These are phyloP conservation scores for Epsilonema sp. DNA, from an alignment of 2,888 invertebrate genomes.

Conservation along the genomic window DNA sequence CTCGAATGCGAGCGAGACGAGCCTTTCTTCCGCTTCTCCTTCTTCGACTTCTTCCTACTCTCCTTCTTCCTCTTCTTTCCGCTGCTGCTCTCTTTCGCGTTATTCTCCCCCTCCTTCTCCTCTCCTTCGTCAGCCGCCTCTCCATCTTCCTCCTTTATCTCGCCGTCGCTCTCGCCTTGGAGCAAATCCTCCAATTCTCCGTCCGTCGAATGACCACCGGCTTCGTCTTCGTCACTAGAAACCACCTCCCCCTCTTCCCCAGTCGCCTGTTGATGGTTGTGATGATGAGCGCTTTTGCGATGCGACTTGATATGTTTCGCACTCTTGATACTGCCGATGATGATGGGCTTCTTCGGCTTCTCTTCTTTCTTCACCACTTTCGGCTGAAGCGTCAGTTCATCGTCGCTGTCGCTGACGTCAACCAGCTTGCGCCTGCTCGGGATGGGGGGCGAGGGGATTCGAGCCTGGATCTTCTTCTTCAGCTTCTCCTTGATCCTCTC, in stretches of 20 bases:
- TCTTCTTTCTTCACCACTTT: not conserved
- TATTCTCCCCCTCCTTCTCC: not conserved
- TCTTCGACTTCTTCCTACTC: not conserved
- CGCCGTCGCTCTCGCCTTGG: not conserved
- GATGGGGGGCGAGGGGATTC: not conserved
- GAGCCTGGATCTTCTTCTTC: not conserved
- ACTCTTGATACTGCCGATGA: not conserved
- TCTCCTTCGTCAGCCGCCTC: no score
- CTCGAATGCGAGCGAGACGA: not conserved
- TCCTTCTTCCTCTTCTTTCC: not conserved
- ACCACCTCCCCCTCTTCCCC: slow-evolving; percentile 3
- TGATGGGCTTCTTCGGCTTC: not conserved
- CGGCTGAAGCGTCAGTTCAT: not conserved
- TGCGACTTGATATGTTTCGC: not conserved
- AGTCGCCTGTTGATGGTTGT: no score
- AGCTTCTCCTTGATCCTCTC: no score
- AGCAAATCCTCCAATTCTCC: slow-evolving; percentile 6
- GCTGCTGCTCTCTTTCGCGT: not conserved
- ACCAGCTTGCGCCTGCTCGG: not conserved
- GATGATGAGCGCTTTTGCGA: not conserved
- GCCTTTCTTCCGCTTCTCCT: not conserved
- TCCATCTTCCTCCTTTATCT: not conserved
- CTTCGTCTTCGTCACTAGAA: not conserved
- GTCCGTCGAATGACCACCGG: no score
- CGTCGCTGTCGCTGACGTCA: not conserved